Conservation (phyloP, 2,797 vertebrate species). For the Natrix natrix region DNA sequence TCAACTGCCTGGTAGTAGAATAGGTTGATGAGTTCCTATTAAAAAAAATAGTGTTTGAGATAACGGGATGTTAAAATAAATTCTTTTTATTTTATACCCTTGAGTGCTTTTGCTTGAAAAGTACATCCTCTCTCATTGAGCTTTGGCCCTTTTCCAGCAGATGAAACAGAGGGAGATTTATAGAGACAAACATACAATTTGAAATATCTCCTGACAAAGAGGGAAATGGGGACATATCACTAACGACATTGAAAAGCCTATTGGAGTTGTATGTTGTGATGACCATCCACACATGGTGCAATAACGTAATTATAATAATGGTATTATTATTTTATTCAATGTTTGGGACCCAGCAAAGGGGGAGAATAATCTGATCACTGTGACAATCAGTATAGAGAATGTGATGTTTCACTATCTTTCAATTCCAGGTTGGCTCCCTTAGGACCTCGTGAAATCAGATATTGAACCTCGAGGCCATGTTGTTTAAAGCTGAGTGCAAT, state of each 20-base stretch:
- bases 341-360: not conserved
- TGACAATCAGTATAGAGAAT: not conserved
- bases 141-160: not conserved
- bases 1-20: not conserved
- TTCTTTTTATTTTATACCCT: not conserved
- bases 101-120: not conserved
- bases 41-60: not conserved
- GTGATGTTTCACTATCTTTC: not conserved
- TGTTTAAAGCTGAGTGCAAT: not conserved
- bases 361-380: not conserved
- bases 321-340: not conserved
- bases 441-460: not conserved
- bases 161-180: not conserved
- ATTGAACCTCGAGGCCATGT: not conserved
- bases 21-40: not conserved
- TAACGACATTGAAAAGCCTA: not conserved
- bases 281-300: not conserved
- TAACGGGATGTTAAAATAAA: not conserved
- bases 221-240: not conserved
- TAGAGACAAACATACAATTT: not conserved
- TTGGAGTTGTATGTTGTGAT: not conserved
- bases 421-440: not conserved
- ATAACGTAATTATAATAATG: not conserved
- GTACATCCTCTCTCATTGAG: not conserved
- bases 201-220: not conserved